Evolutionary conservation across 2,888 invertebrate species (phyloP), one percentile per base, ranked within the genome.

Genomic region (Rhagophthalmus giganteus): DNA sequence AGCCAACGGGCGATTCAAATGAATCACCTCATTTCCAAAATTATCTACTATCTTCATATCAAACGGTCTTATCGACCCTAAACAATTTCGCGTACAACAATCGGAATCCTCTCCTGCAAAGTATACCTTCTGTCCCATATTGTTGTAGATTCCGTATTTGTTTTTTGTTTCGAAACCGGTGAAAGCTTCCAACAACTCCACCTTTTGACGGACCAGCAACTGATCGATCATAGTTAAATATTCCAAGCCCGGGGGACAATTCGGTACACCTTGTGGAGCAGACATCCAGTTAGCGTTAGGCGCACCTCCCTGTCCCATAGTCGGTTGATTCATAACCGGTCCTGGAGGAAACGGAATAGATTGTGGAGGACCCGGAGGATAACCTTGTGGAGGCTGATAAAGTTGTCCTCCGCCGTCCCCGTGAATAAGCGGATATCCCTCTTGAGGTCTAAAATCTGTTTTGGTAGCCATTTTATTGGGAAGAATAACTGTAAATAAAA

Each of bases 141-240:
- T 82, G 71, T 92, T 89, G 76, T 87, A 86, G 28, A 94, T 78
- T 28, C 87, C 85, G 73, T 90, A 95, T 73, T 92, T 93, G 70
- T 94, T 95, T 70, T 90, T 87, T 6, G 89, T 89, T 75, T 94
- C 92, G 75, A 89, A 93, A 9, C 92, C 91, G 56, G 85, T 85
- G 56, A 92, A 82, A 81, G 81, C 80, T 79, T 88, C 86, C 57
- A 90, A 72, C 34, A 88, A 65, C 70, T 91, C 90, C 20, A 90
- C 83, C 76, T 88, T 87, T 74, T 91, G 91, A 62, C 88, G 86
- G 49, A 93, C 84, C 58, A 90, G 78, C 45, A 92, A 77, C 63
- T 87, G 86, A 73, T 92, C 90, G 82, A 93, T 84, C 83, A 83
- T 83, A 78, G 87, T 87, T 76, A 93, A 87, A 82, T 88, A 92